Evolutionary conservation across 2,797 vertebrate species (phyloP).

Genomic region (Champsocephalus esox): DNA sequence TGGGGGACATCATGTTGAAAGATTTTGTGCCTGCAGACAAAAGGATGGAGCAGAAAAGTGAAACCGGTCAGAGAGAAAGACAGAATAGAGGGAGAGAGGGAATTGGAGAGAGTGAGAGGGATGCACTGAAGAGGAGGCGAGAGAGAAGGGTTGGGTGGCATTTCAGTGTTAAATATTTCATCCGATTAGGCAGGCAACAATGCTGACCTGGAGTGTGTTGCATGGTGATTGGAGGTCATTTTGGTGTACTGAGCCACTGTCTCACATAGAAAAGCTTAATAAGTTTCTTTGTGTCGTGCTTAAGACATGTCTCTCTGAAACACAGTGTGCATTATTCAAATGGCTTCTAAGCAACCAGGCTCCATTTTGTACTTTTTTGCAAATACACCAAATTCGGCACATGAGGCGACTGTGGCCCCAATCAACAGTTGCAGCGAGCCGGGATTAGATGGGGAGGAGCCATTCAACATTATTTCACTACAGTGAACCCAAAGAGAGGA

Average conservation of each 20-base stretch:
- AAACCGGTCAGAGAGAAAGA: constrained; percentile 63
- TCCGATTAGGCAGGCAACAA: constrained; percentile 66
- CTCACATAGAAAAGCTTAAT: constrained; percentile 20
- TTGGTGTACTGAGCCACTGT: constrained; percentile 16
- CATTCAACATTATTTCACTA: constrained; percentile 42
- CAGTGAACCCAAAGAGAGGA: constrained; percentile 38
- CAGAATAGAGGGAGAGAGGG: constrained; percentile 35
- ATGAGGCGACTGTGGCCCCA: constrained; percentile 17
- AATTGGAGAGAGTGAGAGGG: constrained; percentile 51
- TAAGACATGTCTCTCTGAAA: constrained; percentile 1
- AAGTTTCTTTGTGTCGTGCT: constrained; percentile 13
- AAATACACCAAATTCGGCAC: constrained; percentile 9
- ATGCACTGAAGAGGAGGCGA: constrained; percentile 45
- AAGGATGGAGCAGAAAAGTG: constrained; percentile 65
- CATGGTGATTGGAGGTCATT: constrained; percentile 54
- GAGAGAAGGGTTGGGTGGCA: constrained; percentile 64
- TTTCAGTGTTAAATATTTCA: constrained; percentile 80
- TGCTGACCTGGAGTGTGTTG: constrained; percentile 51
- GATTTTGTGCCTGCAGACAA: constrained; percentile 93
- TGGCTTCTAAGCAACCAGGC: not conserved
- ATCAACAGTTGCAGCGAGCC: constrained; percentile 18
- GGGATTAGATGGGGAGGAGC: constrained; percentile 23
- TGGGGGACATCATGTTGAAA: constrained; percentile 99
- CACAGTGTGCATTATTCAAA: constrained; percentile 5
- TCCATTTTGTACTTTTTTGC: not conserved